Conservation (phyloP, 1,140 invertebrate genomes). For the Cataglyphis hispanica region DNA sequence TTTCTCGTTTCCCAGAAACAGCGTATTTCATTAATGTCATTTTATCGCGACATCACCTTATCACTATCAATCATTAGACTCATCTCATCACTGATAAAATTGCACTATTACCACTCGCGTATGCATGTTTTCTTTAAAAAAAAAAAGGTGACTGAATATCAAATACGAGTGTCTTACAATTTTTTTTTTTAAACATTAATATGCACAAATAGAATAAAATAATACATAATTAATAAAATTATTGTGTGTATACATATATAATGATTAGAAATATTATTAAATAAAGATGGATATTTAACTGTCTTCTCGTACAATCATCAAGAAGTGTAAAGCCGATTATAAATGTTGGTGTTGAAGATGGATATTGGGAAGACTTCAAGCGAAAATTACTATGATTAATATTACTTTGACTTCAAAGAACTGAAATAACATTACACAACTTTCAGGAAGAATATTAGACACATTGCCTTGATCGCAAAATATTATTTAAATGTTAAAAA, state of each 20-base stretch:
- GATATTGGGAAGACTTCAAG: conserved; percentile 33
- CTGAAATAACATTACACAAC: conserved; percentile 22
- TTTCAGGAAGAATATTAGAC: conserved; percentile 39
- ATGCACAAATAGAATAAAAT: neutral
- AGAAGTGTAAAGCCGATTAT: neutral
- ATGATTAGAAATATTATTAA: conserved; percentile 2
- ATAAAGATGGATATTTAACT: conserved; percentile 4
- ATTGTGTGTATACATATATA: neutral
- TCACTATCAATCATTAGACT: conserved; percentile 7
- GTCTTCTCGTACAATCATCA: conserved; percentile 9
- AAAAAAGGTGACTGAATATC: neutral
- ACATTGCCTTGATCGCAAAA: neutral
- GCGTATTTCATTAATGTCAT: neutral
- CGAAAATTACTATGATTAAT: conserved; percentile 46
- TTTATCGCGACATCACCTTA: conserved; percentile 34
- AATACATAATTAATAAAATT: conserved; percentile 16
- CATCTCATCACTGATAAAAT: conserved; percentile 29
- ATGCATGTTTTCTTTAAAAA: neutral
- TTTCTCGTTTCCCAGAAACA: conserved; percentile 41
- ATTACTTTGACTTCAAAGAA: conserved; percentile 29
- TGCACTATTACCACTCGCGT: conserved; percentile 28
- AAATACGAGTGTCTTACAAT: neutral
- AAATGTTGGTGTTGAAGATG: conserved; percentile 12
- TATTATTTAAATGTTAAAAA: neutral
- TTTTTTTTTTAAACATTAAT: conserved; percentile 8